Evolutionary conservation across 2,797 vertebrate species (phyloP), one percentile per base, ranked within the genome.

Genomic region (Hybognathus amarus): DNA sequence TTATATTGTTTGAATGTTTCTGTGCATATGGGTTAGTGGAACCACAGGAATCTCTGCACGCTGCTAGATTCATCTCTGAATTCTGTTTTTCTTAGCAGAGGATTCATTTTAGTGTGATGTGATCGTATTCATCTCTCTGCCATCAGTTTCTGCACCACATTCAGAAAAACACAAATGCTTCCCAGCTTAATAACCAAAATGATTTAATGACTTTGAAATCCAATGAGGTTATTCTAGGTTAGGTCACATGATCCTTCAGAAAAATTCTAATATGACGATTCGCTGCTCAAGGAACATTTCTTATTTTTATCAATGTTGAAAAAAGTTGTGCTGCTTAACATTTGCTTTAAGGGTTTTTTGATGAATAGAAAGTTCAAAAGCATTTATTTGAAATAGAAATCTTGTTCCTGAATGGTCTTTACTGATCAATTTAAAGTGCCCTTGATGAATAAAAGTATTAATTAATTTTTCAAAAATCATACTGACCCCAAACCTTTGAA

Each of bases 191-290:
- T 59, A 77, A 64, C 6, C 33, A n/a, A 42, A 79, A 52, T 75
- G 20, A 68, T 69, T 84, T 38, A 77, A 67, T 22, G 11, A 22
- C 4, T 4, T 47, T 80, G 17, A 80, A 76, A 84, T 84, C 61
- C 12, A 63, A 8, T 24, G 18, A 56, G 63, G 50, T 17, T 54
- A 70, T 70, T 71, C 36, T 27, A 13, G 22, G 36, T 45, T 66
- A 74, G 78, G 36, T 36, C 36, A 36, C 36, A 36, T 36, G 36
- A 36, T 36, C 36, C 36, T 36, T 36, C 36, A 6, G 36, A 36
- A 36, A 36, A 5, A 36, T 36, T 36, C 36, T 36, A 36, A 36
- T 6, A 36, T 36, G 36, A 36, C 36, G 36, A 36, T 36, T 36
- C 5, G 5, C 5, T 36, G 36, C 36, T 36, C 36, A 36, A 36